These are phyloP conservation scores for Notothenia coriiceps DNA, from an alignment of 2,113 vertebrate genomes.

Conservation along the genomic window DNA sequence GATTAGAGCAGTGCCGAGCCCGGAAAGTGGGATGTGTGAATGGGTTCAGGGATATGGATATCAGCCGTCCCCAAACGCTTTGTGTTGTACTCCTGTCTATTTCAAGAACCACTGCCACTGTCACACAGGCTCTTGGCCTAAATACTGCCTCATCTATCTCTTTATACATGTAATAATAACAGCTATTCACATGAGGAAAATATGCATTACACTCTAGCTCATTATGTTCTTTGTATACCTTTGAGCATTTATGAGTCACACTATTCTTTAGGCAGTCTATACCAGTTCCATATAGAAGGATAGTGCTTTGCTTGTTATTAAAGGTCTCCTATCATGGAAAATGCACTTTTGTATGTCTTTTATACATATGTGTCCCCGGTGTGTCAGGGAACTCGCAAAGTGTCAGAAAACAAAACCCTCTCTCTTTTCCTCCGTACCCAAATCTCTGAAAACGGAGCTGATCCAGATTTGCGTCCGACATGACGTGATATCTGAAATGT, in stretches of 20 bases:
- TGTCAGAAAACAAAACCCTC: too few relatives aligned
- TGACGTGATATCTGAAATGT: too few relatives aligned
- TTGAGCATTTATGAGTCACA: constrained; percentile 14
- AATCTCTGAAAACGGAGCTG: too few relatives aligned
- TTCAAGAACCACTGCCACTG: constrained; percentile 63
- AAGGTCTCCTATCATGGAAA: too few relatives aligned
- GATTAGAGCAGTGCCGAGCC: constrained; percentile 57
- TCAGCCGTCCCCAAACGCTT: constrained; percentile 67
- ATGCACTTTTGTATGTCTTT: too few relatives aligned
- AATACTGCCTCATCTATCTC: constrained; percentile 46
- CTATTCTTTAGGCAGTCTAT: not conserved
- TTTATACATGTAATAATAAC: not conserved
- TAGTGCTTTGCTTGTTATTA: not conserved
- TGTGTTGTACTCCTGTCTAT: constrained; percentile 74
- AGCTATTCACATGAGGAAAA: not conserved
- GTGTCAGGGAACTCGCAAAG: too few relatives aligned
- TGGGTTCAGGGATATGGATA: constrained; percentile 70
- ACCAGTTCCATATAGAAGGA: not conserved
- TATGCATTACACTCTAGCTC: not conserved
- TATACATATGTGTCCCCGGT: too few relatives aligned
- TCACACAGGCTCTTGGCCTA: constrained; percentile 62
- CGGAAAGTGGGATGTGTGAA: constrained; percentile 69
- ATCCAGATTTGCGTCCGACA: too few relatives aligned
- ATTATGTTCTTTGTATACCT: constrained; percentile 15
- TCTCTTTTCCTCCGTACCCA: too few relatives aligned